Conservation (phyloP, 2,113 vertebrate species). For the Hirundichthys speculiger region DNA sequence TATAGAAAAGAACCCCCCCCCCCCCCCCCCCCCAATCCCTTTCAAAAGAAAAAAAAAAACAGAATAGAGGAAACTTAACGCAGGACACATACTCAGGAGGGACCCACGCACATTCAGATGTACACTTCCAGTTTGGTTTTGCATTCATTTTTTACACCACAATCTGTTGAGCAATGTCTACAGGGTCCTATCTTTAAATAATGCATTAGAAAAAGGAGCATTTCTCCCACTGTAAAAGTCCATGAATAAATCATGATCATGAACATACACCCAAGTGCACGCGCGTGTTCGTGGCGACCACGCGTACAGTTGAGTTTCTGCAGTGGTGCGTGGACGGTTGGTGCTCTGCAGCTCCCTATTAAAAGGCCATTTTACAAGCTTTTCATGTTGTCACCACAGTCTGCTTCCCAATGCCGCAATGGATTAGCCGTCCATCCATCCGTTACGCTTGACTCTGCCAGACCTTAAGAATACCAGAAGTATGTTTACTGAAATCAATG, state of each 20-base stretch:
- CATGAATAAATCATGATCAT: constrained; percentile 74
- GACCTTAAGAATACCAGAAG: constrained; percentile 24
- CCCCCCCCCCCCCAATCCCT: neutral
- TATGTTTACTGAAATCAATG: constrained; percentile 35
- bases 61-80: constrained; percentile 34
- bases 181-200: constrained; percentile 74
- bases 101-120: constrained; percentile 6
- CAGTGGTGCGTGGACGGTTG: neutral
- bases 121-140: constrained; percentile 52
- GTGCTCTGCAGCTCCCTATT: neutral
- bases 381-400: constrained; percentile 28
- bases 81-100: constrained; percentile 10
- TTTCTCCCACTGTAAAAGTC: constrained; percentile 71
- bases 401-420: neutral
- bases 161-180: constrained; percentile 76
- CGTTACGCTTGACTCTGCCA: too few relatives aligned
- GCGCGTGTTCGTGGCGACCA: constrained; percentile 2
- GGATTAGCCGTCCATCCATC: constrained; percentile 18
- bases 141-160: constrained; percentile 74
- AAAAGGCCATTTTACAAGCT: constrained; percentile 28
- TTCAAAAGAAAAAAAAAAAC: neutral
- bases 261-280: constrained; percentile 46
- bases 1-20: constrained; percentile 57
- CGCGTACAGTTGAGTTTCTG: neutral
- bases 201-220: constrained; percentile 75